Evolutionary conservation across 2,888 invertebrate species (phyloP).

Genomic region (Lissonota sp.): DNA sequence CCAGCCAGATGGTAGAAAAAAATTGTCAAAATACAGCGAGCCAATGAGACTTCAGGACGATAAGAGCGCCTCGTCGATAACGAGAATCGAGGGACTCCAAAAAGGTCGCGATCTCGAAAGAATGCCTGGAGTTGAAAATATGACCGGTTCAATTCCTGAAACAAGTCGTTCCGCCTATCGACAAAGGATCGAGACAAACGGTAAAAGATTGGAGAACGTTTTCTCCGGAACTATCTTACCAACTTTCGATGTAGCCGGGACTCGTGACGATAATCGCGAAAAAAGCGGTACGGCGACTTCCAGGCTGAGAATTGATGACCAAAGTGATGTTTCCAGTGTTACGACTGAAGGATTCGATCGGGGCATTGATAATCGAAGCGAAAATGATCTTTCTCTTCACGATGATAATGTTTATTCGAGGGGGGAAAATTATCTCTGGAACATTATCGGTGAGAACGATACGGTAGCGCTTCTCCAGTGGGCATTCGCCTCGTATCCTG

Average conservation of each 20-base stretch:
- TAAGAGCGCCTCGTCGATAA: not conserved
- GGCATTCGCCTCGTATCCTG: slow-evolving; percentile 64
- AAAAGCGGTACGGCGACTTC: not conserved
- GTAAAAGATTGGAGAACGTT: slow-evolving; percentile 4
- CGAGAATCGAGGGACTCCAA: slow-evolving; percentile 32
- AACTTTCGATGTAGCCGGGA: not conserved
- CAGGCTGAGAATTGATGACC: not conserved
- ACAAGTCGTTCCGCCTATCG: not conserved
- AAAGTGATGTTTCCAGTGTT: slow-evolving; percentile 13
- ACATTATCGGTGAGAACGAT: slow-evolving; percentile 63
- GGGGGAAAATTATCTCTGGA: slow-evolving; percentile 43
- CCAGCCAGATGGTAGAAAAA: slow-evolving; percentile 6
- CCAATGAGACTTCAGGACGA: slow-evolving; percentile 18
- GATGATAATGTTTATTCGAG: not conserved
- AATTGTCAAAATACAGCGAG: slow-evolving; percentile 47
- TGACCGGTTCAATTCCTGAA: not conserved
- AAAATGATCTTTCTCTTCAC: not conserved
- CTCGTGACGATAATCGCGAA: not conserved
- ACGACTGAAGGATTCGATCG: slow-evolving; percentile 46
- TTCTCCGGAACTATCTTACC: slow-evolving; percentile 20
- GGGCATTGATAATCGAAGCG: slow-evolving; percentile 25
- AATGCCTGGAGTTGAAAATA: slow-evolving; percentile 48
- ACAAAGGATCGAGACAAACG: not conserved
- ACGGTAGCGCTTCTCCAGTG: slow-evolving; percentile 61
- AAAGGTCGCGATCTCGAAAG: slow-evolving; percentile 51